Evolutionary conservation across 2,888 invertebrate species (phyloP), one percentile per base, ranked within the genome.

Genomic region (Thecophora atra): DNA sequence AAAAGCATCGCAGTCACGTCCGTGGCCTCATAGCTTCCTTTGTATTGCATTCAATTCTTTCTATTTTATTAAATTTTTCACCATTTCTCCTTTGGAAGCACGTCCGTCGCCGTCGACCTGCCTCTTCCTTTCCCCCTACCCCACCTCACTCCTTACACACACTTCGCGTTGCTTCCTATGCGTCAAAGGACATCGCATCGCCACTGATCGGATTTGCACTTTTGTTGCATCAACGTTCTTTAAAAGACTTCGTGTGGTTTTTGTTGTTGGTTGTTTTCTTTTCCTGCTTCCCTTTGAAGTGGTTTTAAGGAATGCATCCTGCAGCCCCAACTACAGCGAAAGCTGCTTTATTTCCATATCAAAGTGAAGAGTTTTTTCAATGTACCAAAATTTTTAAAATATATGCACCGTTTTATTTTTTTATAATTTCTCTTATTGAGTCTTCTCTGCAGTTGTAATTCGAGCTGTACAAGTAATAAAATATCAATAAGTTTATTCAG

Each of bases 91-190:
- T 58, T 58, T 6, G 13, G 47, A 47, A 11, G 47, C 47, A n/a
- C 47, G 47, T n/a, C 15, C 47, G 11, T 47, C 17, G 47, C 15
- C 47, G 11, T 47, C 17, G 47, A 17, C 47, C 17, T 47, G 47
- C 47, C 4, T 47, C 47, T 5, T 15, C 3, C n/a, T 47, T 5
- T 1, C n/a, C n/a, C 17, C n/a, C 47, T n/a, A 5, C 15, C 5
- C 47, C 5, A 2, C 47, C 15, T 17, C 4, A 17, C 47, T 47
- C 47, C 47, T 47, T 47, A 17, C 30, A n/a, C 24, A 6, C 37
- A 42, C 28, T 28, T 28, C 51, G 51, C 21, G 47, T 47, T 11
- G 28, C 28, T 26, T 60, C 60, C 60, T 30, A 28, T 60, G 60
- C 28, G 60, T 24, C 60, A n/a, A 60, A 60, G 60, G 60, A 60